Evolutionary conservation across 2,113 vertebrate species (phyloP).

Genomic region (Nicator chloris): DNA sequence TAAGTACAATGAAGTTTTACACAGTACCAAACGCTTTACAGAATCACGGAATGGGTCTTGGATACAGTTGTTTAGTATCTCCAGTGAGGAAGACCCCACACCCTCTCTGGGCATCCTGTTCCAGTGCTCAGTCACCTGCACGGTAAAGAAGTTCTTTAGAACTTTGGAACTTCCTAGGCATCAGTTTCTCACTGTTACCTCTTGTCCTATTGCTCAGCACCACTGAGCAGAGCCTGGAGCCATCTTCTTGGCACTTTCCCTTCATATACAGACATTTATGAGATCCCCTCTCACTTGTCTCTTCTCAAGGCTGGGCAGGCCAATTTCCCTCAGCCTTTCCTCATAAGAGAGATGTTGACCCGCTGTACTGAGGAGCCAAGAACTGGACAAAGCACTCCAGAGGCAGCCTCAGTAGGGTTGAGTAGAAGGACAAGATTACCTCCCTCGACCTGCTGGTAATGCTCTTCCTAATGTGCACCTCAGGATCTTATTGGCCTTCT

Average conservation of each 20-base stretch:
- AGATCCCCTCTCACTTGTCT: neutral
- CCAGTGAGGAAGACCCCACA: neutral
- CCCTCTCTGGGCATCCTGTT: neutral
- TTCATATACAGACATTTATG: neutral
- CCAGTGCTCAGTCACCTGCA: accelerated
- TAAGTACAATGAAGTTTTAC: neutral
- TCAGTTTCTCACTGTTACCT: neutral
- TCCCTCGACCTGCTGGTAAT: accelerated
- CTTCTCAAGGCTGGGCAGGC: neutral
- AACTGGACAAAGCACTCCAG: neutral
- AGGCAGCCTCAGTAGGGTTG: neutral
- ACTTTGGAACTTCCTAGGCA: neutral
- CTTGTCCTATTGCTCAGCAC: neutral
- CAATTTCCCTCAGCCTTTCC: neutral
- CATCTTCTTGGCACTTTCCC: neutral
- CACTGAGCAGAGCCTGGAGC: neutral
- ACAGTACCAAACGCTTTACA: neutral
- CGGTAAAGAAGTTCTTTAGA: neutral
- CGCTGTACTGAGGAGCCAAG: neutral
- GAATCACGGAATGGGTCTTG: neutral
- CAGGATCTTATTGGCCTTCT: neutral
- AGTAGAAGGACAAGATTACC: neutral
- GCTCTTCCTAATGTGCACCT: neutral
- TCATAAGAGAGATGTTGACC: neutral
- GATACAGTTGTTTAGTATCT: no score